Conservation (phyloP, 2,888 invertebrate species). For the Aphidoletes aphidimyza region DNA sequence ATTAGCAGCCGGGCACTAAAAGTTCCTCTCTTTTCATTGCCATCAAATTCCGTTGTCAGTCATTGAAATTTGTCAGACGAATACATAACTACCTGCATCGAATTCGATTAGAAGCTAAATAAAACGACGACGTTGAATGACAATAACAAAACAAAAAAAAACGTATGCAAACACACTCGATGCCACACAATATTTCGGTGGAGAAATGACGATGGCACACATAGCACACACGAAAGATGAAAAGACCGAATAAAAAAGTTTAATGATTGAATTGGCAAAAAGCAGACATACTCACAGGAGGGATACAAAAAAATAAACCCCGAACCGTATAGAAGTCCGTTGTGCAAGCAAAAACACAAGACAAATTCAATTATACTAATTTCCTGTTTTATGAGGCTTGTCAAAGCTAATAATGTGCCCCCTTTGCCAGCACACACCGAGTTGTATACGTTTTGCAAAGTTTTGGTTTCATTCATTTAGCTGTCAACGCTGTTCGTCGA, state of each 20-base stretch:
- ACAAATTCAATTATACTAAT: slow-evolving; percentile 54
- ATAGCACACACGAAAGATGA: neutral
- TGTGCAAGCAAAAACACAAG: slow-evolving; percentile 22
- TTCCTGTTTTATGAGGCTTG: slow-evolving; percentile 54
- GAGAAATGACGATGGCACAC: neutral
- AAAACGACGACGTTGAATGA: too few species aligned
- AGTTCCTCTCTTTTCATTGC: slow-evolving; percentile 6
- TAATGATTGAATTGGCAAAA: slow-evolving; percentile 53
- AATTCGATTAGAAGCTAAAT: slow-evolving; percentile 43
- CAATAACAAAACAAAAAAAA: too few species aligned
- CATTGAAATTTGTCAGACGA: slow-evolving; percentile 41
- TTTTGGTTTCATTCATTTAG: slow-evolving; percentile 39
- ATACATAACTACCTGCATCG: slow-evolving; percentile 51
- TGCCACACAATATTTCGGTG: neutral
- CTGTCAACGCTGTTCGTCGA: slow-evolving; percentile 12
- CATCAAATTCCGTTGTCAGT: slow-evolving; percentile 25
- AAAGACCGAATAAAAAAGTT: slow-evolving; percentile 26
- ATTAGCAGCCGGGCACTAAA: slow-evolving; percentile 47
- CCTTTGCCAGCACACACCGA: slow-evolving; percentile 15
- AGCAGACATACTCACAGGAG: neutral
- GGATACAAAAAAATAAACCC: neutral
- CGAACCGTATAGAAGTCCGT: too few species aligned
- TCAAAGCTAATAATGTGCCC: slow-evolving; percentile 54
- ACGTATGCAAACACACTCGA: neutral
- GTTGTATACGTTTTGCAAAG: neutral